A percentile compares a stretch with the other conserved stretches of the same genome.
phyloP scores from a whole-genome alignment of 2,113 vertebrate genomes.

The Archocentrus centrarchus region DNA sequence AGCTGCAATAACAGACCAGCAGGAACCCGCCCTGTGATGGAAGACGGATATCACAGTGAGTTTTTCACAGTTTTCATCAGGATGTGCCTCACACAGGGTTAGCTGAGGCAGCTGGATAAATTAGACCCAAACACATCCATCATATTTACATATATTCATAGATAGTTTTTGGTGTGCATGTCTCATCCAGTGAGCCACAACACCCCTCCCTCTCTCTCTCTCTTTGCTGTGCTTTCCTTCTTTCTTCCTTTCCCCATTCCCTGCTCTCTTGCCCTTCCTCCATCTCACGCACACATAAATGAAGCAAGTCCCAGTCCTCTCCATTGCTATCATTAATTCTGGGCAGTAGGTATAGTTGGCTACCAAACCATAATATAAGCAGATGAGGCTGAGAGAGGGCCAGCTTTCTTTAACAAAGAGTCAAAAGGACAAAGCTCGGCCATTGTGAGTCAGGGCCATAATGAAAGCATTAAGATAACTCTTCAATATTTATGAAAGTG shows the following conservation, averaged over 20 bases:
- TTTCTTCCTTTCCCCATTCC: neutral
- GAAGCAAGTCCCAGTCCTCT: neutral
- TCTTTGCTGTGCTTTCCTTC: neutral
- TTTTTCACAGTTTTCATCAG: conserved; percentile 65
- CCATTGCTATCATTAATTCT: conserved; percentile 67
- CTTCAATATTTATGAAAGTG: conserved; percentile 86
- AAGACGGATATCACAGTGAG: conserved; percentile 48
- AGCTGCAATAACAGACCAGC: conserved; percentile 49
- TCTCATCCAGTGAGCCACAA: conserved; percentile 62
- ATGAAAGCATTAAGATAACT: conserved; percentile 85
- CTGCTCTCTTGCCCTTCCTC: neutral
- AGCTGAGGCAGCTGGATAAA: conserved; percentile 67
- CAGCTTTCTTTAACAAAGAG: conserved; percentile 74
- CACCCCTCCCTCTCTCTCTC: conserved; percentile 14
- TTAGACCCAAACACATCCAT: conserved; percentile 71
- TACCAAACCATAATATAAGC: conserved; percentile 69
- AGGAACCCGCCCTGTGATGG: conserved; percentile 39
- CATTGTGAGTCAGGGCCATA: conserved; percentile 77
- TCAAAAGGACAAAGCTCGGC: conserved; percentile 79
- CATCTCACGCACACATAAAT: conserved; percentile 9
- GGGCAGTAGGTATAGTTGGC: conserved; percentile 66
- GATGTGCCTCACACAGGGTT: conserved; percentile 59
- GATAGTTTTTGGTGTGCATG: conserved; percentile 53
- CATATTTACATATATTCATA: conserved; percentile 77
- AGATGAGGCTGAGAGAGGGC: conserved; percentile 77